Evolutionary conservation across 2,888 invertebrate species (phyloP), one percentile per base, ranked within the genome.

Genomic region (Amiota minor): DNA sequence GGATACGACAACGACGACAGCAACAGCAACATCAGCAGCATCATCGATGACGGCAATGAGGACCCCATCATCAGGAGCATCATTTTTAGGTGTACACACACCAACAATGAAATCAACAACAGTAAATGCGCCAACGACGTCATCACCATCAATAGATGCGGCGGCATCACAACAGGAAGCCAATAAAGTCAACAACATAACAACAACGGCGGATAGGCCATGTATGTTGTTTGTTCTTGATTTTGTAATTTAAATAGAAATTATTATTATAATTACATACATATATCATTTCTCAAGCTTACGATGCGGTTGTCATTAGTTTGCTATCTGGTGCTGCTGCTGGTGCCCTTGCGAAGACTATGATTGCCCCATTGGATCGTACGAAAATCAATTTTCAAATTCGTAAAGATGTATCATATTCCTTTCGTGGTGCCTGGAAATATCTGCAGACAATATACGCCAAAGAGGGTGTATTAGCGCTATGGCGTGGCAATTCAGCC

Each of bases 301-400:
- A 92, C 46, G 91, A 93, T 84, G 90, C 92, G 74, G 94, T 97
- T 72, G 86, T 94, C 78, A 95, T 97, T 74, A 98, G 98, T 81
- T 92, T 99, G 80, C 90, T 94, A 69, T 94, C 98, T 0, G 99
- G 99, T 49, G 99, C 98, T 0, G 90, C 94, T 20, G 99, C 99
- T 46, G 99, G 99, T 20, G 98, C 97, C 3, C 82, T 96, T 75
- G 99, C 99, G 45, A 99, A 99, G 91, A 97, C 99, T 0, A 93
- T 93, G 65, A 99, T 99, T 81, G 99, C 99, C 1, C 99, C 99
- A 0, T 91, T 99, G 71, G 99, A 99, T 91, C 92, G 99, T 76
- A 96, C 98, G 77, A 99, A 99, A 92, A 99, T 99, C 81, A 98
- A 97, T 91, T 99, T 99, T 89, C 99, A 99, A 92, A 95, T 94